Percentiles rank a stretch among this genome's conserved stretches.
These are phyloP conservation scores for Epicampocera succincta DNA, from an alignment of 2,888 invertebrate genomes.

Conservation along the genomic window DNA sequence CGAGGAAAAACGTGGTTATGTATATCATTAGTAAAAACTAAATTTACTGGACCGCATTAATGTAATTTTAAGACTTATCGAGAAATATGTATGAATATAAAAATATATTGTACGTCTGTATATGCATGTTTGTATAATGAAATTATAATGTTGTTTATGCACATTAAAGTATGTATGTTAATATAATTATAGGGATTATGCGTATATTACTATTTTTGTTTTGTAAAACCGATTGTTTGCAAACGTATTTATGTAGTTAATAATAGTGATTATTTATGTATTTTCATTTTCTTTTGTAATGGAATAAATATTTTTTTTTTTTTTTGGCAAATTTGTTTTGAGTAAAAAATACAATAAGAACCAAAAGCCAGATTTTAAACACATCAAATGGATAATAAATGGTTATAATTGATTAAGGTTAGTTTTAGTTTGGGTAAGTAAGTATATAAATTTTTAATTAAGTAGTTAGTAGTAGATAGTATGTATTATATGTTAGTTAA, in stretches of 20 bases:
- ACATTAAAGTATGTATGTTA: slow-evolving; percentile 19
- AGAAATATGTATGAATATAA: slow-evolving; percentile 33
- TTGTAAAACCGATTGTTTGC: slow-evolving; percentile 16
- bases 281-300: slow-evolving; percentile 18
- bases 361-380: slow-evolving; percentile 45
- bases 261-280: slow-evolving; percentile 13
- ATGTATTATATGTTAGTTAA: slow-evolving; percentile 28
- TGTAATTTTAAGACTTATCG: slow-evolving; percentile 27
- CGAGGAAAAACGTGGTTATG: too few species aligned
- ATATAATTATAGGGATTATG: slow-evolving; percentile 18
- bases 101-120: slow-evolving; percentile 18
- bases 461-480: slow-evolving; percentile 20
- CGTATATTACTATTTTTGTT: slow-evolving; percentile 9
- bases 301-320: slow-evolving; percentile 16
- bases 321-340: slow-evolving; percentile 14
- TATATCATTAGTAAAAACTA: too few species aligned
- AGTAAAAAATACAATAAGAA: slow-evolving; percentile 40
- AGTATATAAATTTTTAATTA: slow-evolving; percentile 13
- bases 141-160: slow-evolving; percentile 4
- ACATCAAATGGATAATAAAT: slow-evolving; percentile 45
- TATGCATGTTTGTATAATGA: background rate
- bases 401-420: slow-evolving; percentile 31
- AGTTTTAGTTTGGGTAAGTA: slow-evolving; percentile 15
- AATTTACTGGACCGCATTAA: too few species aligned
- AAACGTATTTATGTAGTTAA: background rate